Percentiles rank a stretch among this genome's conserved stretches.
Conservation (phyloP, 2,797 vertebrate genomes). For the Danio choprae region DNA sequence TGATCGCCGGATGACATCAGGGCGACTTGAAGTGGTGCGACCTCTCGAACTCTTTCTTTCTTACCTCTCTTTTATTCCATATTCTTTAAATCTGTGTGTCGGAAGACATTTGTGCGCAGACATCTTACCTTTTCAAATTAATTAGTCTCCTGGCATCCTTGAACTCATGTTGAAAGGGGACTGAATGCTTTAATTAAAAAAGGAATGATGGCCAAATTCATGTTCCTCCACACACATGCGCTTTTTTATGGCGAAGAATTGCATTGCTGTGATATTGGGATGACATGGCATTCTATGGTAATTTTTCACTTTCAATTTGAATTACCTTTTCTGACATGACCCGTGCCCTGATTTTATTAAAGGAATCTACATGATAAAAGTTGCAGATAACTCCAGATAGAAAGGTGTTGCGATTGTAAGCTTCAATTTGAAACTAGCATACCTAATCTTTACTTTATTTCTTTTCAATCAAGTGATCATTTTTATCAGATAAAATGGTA, state of each 20-base stretch:
- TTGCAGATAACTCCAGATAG: slow-evolving; percentile 46
- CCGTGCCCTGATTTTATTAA: slow-evolving; percentile 56
- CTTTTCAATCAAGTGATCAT: slow-evolving; percentile 37
- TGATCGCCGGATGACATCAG: slow-evolving; percentile 51
- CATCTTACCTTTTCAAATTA: slow-evolving; percentile 58
- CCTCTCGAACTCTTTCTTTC: slow-evolving; percentile 28
- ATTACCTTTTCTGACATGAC: slow-evolving; percentile 47
- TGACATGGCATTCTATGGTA: slow-evolving; percentile 52
- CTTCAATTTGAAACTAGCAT: slow-evolving; percentile 47
- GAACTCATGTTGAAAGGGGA: slow-evolving; percentile 50
- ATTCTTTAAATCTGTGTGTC: slow-evolving; percentile 48
- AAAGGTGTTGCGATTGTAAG: slow-evolving; percentile 41
- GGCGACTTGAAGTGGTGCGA: slow-evolving; percentile 38
- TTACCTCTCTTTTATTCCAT: slow-evolving; percentile 25
- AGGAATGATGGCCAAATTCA: slow-evolving; percentile 56
- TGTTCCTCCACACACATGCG: slow-evolving; percentile 25
- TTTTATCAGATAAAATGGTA: slow-evolving; percentile 42
- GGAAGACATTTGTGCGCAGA: slow-evolving; percentile 54
- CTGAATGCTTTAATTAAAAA: slow-evolving; percentile 61
- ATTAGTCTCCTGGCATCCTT: slow-evolving; percentile 59
- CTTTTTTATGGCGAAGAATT: slow-evolving; percentile 41
- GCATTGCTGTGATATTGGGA: slow-evolving; percentile 43
- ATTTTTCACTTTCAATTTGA: slow-evolving; percentile 52
- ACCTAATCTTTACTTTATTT: slow-evolving; percentile 44
- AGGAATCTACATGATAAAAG: slow-evolving; percentile 58